Evolutionary conservation across 1,140 invertebrate genomes (phyloP).

Genomic region (Drosophila hydei): DNA sequence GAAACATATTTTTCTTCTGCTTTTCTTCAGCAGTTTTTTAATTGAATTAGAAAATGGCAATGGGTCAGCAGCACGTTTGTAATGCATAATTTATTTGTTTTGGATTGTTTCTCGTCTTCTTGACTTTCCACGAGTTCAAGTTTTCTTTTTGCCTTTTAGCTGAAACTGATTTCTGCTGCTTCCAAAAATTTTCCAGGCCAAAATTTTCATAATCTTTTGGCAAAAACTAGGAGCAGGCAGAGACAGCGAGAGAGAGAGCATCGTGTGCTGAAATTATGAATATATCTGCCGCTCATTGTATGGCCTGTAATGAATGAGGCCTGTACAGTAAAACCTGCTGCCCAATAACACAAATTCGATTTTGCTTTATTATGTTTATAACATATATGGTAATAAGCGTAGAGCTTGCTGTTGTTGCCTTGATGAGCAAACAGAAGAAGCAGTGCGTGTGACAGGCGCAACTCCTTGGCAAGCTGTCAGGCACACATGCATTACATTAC

Average conservation of each 20-base stretch:
- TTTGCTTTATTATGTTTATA: slow-evolving; percentile 32
- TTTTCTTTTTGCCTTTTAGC: slow-evolving; percentile 15
- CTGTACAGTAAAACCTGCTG: slow-evolving; percentile 27
- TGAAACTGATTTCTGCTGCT: slow-evolving; percentile 49
- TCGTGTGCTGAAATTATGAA: slow-evolving; percentile 69
- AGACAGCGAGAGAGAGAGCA: slow-evolving; percentile 1
- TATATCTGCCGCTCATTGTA: slow-evolving; percentile 51
- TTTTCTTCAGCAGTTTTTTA: slow-evolving; percentile 49
- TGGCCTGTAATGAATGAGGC: slow-evolving; percentile 63
- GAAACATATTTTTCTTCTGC: slow-evolving; percentile 25
- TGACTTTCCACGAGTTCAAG: slow-evolving; percentile 34
- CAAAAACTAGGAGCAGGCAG: slow-evolving; percentile 61
- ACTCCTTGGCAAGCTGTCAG: slow-evolving; percentile 64
- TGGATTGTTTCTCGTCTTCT: slow-evolving; percentile 29
- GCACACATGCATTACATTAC: slow-evolving; percentile 64
- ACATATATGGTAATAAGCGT: slow-evolving; percentile 15
- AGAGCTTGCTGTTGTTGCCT: slow-evolving; percentile 6
- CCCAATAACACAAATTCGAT: slow-evolving; percentile 26
- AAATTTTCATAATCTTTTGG: slow-evolving; percentile 83
- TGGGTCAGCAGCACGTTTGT: slow-evolving; percentile 83
- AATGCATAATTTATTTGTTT: slow-evolving; percentile 81
- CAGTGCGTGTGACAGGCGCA: slow-evolving; percentile 65
- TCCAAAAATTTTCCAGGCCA: slow-evolving; percentile 70
- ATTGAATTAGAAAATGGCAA: slow-evolving; percentile 84
- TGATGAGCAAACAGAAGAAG: slow-evolving; percentile 12